phyloP scores from a whole-genome alignment of 2,888 invertebrate genomes.

The Hedychridium roseum region DNA sequence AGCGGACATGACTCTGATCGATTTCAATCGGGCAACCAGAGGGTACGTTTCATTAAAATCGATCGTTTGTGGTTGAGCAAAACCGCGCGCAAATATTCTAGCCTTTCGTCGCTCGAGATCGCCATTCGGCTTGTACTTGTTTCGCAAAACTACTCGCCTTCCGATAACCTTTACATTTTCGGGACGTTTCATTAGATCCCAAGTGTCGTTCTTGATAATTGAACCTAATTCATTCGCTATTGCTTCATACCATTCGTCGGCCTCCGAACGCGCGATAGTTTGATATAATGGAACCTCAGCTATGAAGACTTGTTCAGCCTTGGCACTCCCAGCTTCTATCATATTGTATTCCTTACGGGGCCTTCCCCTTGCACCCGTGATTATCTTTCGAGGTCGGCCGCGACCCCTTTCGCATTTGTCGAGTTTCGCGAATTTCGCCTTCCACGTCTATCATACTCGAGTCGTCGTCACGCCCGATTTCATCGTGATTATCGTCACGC shows the following conservation, averaged over 20 bases:
- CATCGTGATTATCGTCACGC: background rate
- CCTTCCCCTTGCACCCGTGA: constrained; percentile 18
- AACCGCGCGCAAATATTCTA: constrained; percentile 24
- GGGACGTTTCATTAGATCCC: constrained; percentile 18
- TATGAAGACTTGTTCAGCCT: constrained; percentile 4
- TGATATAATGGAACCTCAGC: constrained; percentile 15
- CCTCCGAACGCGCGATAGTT: constrained; percentile 6
- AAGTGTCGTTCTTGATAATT: constrained; percentile 18
- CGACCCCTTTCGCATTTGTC: constrained; percentile 8
- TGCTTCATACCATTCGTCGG: constrained; percentile 11
- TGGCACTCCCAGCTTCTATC: constrained; percentile 1
- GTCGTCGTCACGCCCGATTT: too few relatives aligned
- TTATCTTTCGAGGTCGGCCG: constrained; percentile 12
- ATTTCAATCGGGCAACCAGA: constrained; percentile 19
- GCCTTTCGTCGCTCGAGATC: constrained; percentile 21
- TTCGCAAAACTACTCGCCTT: constrained; percentile 20
- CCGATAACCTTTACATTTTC: constrained; percentile 12
- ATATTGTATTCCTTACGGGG: constrained; percentile 17
- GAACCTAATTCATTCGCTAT: constrained; percentile 12
- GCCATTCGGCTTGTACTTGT: constrained; percentile 22
- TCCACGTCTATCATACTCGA: background rate
- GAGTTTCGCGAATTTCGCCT: background rate
- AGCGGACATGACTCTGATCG: constrained; percentile 13
- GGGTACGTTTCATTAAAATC: constrained; percentile 27
- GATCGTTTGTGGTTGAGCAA: constrained; percentile 23